Evolutionary conservation across 2,888 invertebrate genomes (phyloP).

Genomic region (Ectemnius continuus): DNA sequence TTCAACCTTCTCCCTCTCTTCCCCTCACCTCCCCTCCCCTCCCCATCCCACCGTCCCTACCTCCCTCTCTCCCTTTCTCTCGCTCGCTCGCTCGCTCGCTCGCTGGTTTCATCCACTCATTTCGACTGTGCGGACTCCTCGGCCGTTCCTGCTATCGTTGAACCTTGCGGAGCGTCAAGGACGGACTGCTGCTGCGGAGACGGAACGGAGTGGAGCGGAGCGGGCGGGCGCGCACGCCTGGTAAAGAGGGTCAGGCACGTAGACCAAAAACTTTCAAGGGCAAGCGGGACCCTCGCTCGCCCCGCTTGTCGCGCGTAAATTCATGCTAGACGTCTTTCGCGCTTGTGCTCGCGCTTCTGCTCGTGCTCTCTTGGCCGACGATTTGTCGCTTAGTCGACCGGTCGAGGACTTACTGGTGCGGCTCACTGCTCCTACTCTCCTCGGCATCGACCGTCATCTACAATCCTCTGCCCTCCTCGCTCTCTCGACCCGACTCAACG

Average conservation of each 20-base stretch:
- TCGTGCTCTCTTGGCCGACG: neutral
- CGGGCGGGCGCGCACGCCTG: no score
- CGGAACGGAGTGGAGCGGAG: slow-evolving; percentile 17
- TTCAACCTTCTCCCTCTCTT: slow-evolving; percentile 40
- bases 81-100: neutral
- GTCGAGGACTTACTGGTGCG: slow-evolving; percentile 8
- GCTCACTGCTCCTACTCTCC: neutral
- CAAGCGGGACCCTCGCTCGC: slow-evolving; percentile 42
- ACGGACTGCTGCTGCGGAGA: slow-evolving; percentile 54
- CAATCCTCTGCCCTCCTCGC: neutral
- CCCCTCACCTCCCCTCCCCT: neutral
- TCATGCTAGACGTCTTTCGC: slow-evolving; percentile 16
- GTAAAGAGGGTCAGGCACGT: slow-evolving; percentile 64
- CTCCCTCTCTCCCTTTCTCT: slow-evolving; percentile 1
- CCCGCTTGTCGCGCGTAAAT: slow-evolving; percentile 35
- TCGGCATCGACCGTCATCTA: neutral
- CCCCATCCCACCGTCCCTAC: slow-evolving; percentile 26
- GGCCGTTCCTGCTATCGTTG: slow-evolving; percentile 43
- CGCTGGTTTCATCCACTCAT: neutral
- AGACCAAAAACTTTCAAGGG: slow-evolving; percentile 63
- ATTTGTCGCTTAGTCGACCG: slow-evolving; percentile 24
- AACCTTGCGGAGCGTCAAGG: slow-evolving; percentile 60
- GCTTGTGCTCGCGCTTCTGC: neutral
- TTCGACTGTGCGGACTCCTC: slow-evolving; percentile 17
- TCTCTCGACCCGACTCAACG: neutral